These are phyloP conservation scores for Mastomys natalensis DNA, from an alignment of 2,113 vertebrate species.

Conservation along the genomic window DNA sequence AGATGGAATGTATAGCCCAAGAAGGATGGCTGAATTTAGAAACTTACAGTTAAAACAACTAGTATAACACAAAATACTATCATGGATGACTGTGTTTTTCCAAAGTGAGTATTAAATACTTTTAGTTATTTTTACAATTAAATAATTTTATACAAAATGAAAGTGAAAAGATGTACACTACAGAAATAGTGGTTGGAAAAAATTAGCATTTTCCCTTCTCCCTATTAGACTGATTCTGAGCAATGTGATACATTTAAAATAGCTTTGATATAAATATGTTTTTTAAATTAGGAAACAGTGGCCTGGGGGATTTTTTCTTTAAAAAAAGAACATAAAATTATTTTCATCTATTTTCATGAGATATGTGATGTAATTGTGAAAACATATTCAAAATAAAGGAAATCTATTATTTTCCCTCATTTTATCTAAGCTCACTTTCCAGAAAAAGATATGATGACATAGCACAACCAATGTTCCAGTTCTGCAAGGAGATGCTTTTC, in stretches of 20 bases:
- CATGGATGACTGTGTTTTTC: neutral
- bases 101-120: neutral
- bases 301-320: neutral
- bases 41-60: neutral
- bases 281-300: neutral
- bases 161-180: neutral
- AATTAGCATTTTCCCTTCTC: neutral
- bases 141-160: neutral
- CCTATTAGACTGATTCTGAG: neutral
- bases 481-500: slow-evolving; percentile 50
- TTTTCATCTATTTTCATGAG: neutral
- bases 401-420: neutral
- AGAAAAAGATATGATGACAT: slow-evolving; percentile 32
- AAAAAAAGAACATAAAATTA: neutral
- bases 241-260: neutral
- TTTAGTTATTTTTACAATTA: neutral
- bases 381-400: slow-evolving; percentile 5
- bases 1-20: neutral
- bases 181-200: neutral
- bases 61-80: neutral
- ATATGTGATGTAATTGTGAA: slow-evolving; percentile 17
- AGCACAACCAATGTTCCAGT: slow-evolving; percentile 32
- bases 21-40: neutral
- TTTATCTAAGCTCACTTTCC: slow-evolving; percentile 45
- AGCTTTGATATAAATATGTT: neutral